Evolutionary conservation across 2,113 vertebrate species (phyloP), one percentile per base, ranked within the genome.

Genomic region (western clawed frog (Xenopus tropicalis)): DNA sequence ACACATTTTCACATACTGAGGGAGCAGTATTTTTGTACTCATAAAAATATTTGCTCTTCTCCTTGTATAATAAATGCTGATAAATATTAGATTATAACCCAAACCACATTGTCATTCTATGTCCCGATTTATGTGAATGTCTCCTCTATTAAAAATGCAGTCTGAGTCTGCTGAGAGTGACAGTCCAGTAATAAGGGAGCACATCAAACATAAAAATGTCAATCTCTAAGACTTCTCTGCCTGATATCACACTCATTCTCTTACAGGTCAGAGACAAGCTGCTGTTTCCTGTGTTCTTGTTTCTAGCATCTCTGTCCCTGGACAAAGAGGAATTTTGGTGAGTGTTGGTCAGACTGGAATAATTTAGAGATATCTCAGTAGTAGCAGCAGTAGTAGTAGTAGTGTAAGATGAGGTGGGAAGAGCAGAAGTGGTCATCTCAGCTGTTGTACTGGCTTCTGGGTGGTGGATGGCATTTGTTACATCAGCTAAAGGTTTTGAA

Each of bases 211-310:
- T 29, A 29, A 29, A 29, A 29, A 29, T 29, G 25, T 6, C 25
- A 3, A 3, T 29, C 25, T 29, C 25, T 29, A 29, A 3, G 25
- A 37, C 29, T 21, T 58, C 16, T 58, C 4, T 48, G 46, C 13
- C 46, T 48, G 46, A 48, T 12, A 48, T 48, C 23, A 23, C 5
- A 24, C 12, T 61, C 14, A 61, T 24, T 25, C 11, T 29, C 94
- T 94, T 90, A 98, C 96, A 95, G 82, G 93, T 93, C 80, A 96
- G 94, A 37, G 95, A 96, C 54, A 96, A 90, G 83, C 94, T 98
- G 83, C 82, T 92, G 77, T 95, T 93, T 75, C 91, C 91, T 22
- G 90, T 93, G 72, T 91, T 93, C 66, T 89, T 85, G 67, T 85
- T 83, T 78, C 88, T 10, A 84, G 83, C 81, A 51, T 84, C 74